Base-by-base conservation (phyloP, 2,113 vertebrate genomes). In the Caracal caracal region DNA sequence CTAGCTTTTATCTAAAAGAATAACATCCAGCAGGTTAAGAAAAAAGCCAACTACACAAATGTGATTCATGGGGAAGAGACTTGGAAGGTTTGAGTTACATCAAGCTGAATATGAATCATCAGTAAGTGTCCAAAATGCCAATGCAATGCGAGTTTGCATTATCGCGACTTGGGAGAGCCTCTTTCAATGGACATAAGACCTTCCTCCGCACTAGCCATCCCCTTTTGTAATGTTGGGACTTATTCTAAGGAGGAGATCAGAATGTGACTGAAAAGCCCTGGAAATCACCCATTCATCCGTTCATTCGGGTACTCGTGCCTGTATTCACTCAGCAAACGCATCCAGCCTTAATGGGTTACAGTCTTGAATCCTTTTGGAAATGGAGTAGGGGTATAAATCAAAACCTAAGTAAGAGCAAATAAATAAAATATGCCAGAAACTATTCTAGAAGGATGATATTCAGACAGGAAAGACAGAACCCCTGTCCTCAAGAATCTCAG, bases 121-220 rank as follows among this genome's bases (percentile, higher is more conserved):
- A 49, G 63, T 63, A 35, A 16, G 2, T 37, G 4, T 91, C 35
- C 51, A 76, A 28, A 94, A 30, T 87, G 28, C 3, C 15, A 93
- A 43, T 10, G 13, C 47, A 33, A 3, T 16, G 0, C 2, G 63
- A 5, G 2, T 56, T 8, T 15, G 1, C 33, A 2, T 76, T 24
- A 79, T 37, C 22, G 43, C 26, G 66, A 11, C 7, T 35, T 22
- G 9, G 6, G 15, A 35, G 51, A 6, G 6, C 56, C 37, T 22
- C 37, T 16, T 20, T 68, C 70, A 17, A 51, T 28, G 59, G 43
- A 22, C 2, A 6, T 3, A 49, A 37, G 17, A 73, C 16, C 16
- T 24, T 63, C 5, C 70, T 70, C 4, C 19, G 56, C 15, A 24
- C 7, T 0, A 2, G 30, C 3, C 6, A 43, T 5, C 24, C 4